These are phyloP conservation scores for Toxonevra muliebris DNA, from an alignment of 2,888 invertebrate species.

Conservation along the genomic window DNA sequence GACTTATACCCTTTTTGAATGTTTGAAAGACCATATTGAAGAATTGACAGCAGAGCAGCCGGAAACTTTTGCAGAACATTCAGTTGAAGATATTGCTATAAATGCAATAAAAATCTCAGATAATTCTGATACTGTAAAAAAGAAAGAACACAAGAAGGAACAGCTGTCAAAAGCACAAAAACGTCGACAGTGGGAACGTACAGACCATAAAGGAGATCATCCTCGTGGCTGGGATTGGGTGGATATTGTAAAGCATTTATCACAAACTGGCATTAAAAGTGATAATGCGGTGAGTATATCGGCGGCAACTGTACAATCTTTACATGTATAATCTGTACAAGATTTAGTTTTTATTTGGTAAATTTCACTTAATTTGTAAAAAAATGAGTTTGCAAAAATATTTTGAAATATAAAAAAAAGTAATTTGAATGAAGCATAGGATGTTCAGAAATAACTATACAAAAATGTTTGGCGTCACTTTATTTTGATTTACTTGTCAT, in stretches of 20 bases:
- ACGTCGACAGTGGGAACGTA: conserved; percentile 84
- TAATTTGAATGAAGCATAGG: too few relatives aligned
- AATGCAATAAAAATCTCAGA: conserved; percentile 60
- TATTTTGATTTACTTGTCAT: too few relatives aligned
- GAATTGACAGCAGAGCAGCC: conserved; percentile 79
- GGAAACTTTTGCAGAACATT: conserved; percentile 59
- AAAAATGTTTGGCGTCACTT: too few relatives aligned
- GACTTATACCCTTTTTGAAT: conserved; percentile 95
- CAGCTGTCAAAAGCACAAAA: conserved; percentile 93
- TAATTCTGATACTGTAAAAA: conserved; percentile 61
- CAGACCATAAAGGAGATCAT: conserved; percentile 84
- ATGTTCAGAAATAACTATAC: too few relatives aligned
- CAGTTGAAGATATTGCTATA: conserved; percentile 49
- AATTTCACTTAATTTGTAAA: conserved; percentile 34
- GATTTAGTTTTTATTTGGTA: not conserved
- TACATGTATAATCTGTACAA: too few relatives aligned
- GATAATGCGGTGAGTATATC: conserved; percentile 40
- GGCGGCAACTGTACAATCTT: not conserved
- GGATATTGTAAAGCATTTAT: conserved; percentile 94
- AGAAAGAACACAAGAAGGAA: conserved; percentile 77
- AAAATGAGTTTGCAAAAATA: too few relatives aligned
- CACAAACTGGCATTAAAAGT: conserved; percentile 72
- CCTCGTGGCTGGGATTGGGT: conserved; percentile 96
- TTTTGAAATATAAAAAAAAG: too few relatives aligned
- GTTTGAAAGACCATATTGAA: conserved; percentile 81